Conservation (phyloP, 2,113 vertebrate genomes). For the Empidonax traillii region DNA sequence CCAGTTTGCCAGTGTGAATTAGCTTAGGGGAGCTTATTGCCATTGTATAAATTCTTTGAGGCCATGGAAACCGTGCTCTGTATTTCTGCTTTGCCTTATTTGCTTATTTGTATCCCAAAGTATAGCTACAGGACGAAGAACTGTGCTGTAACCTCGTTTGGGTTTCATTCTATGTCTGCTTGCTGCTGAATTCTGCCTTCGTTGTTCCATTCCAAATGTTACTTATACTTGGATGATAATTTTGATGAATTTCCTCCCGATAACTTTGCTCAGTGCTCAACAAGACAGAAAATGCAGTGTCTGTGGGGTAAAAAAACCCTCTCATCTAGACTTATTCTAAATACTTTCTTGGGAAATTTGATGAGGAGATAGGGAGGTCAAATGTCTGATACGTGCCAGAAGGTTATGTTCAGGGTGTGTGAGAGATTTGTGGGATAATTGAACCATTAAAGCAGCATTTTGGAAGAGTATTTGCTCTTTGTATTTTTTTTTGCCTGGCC, state of each 20-base stretch:
- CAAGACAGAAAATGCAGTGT: not conserved
- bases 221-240: not conserved
- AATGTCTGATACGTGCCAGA: not conserved
- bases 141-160: not conserved
- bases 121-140: not conserved
- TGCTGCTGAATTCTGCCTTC: not conserved
- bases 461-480: not conserved
- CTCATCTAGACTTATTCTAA: not conserved
- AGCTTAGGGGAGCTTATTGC: conserved; percentile 37
- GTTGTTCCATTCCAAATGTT: not conserved
- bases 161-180: not conserved
- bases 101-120: not conserved
- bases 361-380: not conserved
- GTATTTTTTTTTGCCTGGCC: not conserved
- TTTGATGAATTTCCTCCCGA: not conserved
- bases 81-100: not conserved
- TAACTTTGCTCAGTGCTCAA: not conserved
- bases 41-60: conserved; percentile 24
- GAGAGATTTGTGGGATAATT: not conserved
- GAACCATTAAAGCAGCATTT: not conserved
- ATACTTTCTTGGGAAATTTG: not conserved
- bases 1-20: conserved; percentile 1
- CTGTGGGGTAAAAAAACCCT: not conserved
- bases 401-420: not conserved
- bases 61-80: not conserved